Conservation (phyloP, 2,888 invertebrate species). For the Acleris literana region DNA sequence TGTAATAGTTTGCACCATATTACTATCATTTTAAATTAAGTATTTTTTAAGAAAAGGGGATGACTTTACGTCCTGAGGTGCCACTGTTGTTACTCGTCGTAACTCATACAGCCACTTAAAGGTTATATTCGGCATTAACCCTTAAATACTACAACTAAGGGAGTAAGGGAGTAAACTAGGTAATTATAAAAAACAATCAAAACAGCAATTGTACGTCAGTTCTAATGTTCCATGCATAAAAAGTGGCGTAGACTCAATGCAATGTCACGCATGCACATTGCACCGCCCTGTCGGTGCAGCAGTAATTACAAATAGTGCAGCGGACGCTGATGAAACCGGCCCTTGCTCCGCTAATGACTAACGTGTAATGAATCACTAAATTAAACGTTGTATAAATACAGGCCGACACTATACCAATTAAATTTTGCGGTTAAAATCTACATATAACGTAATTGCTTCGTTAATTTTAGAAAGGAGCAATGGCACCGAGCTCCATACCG, state of each 20-base stretch:
- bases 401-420: constrained; percentile 43
- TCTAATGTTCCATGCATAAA: not conserved
- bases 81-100: too few relatives aligned
- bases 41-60: too few relatives aligned
- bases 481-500: constrained; percentile 40
- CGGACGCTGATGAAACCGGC: constrained; percentile 39
- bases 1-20: too few relatives aligned
- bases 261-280: constrained; percentile 27
- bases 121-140: too few relatives aligned
- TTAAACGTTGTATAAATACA: constrained; percentile 43
- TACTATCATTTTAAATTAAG: too few relatives aligned
- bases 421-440: constrained; percentile 41
- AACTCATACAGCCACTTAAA: too few relatives aligned
- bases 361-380: constrained; percentile 47
- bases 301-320: constrained; percentile 37
- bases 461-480: constrained; percentile 44
- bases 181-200: not conserved
- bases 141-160: too few relatives aligned
- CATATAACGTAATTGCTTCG: constrained; percentile 40
- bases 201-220: too few relatives aligned
- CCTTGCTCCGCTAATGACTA: constrained; percentile 41
- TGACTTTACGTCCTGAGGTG: too few relatives aligned
- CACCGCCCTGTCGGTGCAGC: constrained; percentile 31
- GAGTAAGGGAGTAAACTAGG: too few relatives aligned
- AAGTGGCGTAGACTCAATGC: constrained; percentile 2